Evolutionary conservation across 2,113 vertebrate genomes (phyloP), one percentile per base, ranked within the genome.

Genomic region (Setophaga coronata): DNA sequence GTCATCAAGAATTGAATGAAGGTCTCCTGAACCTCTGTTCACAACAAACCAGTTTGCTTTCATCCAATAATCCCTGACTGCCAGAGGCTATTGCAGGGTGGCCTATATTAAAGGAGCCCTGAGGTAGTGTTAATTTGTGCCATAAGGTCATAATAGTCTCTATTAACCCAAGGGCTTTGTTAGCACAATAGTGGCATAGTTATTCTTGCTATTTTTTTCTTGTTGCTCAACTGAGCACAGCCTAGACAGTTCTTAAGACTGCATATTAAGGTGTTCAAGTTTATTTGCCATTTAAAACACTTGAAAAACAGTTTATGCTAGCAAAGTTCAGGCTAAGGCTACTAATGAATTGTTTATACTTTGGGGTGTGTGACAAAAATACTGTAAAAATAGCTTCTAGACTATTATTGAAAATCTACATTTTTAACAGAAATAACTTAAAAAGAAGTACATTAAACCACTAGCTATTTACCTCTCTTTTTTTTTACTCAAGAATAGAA

Each of bases 51-150:
- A 7, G 6, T 86, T 86, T 78, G 61, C 76, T 94, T 94, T 92
- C 65, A 96, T 87, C 71, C 26, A 45, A 45, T 86, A 95, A 91
- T 72, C 58, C 45, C 53, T 72, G 48, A 36, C 38, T 93, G 72
- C 85, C 82, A 92, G 88, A 78, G 64, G 64, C 67, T 94, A 33
- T 53, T 95, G 36, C 67, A 96, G 90, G 58, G 82, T 85, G 84
- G 66, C 58, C 78, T 96, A 83, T 90, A 92, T 90, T 93, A 94
- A 90, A 88, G 69, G 48, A 94, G 90, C 91, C 90, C 85, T 69
- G 50, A 87, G 69, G 67, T 34, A 70, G 76, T 84, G 83, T 89
- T 93, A 89, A 95, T 93, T 90, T 85, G 64, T 91, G 70, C 71
- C 89, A 58, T 83, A 72, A 91, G 48, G 50, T 93, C 94, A 91